Conservation (phyloP, 2,113 vertebrate genomes). For the Lagopus leucura region DNA sequence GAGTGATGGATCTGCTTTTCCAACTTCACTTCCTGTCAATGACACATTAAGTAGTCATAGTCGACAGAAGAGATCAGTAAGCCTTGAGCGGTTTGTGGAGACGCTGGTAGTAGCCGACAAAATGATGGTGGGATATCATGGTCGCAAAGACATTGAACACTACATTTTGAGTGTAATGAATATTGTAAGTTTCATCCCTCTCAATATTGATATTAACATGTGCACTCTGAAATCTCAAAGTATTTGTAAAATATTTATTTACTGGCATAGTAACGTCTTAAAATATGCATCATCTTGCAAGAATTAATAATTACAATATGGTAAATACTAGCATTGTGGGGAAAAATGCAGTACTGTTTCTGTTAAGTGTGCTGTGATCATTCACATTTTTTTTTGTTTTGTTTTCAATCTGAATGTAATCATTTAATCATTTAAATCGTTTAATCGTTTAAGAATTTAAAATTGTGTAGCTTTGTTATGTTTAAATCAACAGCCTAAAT, state of each 20-base stretch:
- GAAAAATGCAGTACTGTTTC: neutral
- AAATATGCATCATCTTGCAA: neutral
- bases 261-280: neutral
- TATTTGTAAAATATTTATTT: neutral
- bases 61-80: slow-evolving; percentile 90
- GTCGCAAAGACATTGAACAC: slow-evolving; percentile 98
- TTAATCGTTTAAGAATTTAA: neutral
- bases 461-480: neutral
- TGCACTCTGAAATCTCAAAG: neutral
- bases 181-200: slow-evolving; percentile 99
- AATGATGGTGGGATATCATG: slow-evolving; percentile 99
- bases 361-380: neutral
- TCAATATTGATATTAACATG: slow-evolving; percentile 17
- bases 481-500: neutral
- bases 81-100: slow-evolving; percentile 95
- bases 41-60: slow-evolving; percentile 59
- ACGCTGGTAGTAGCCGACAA: slow-evolving; percentile 97
- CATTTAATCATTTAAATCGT: too few relatives aligned
- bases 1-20: slow-evolving; percentile 71
- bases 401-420: neutral
- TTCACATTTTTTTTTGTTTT: neutral
- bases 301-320: neutral
- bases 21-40: slow-evolving; percentile 70
- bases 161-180: slow-evolving; percentile 99
- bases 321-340: neutral